Evolutionary conservation across 2,888 invertebrate species (phyloP).

Genomic region (Aphodius granarius): DNA sequence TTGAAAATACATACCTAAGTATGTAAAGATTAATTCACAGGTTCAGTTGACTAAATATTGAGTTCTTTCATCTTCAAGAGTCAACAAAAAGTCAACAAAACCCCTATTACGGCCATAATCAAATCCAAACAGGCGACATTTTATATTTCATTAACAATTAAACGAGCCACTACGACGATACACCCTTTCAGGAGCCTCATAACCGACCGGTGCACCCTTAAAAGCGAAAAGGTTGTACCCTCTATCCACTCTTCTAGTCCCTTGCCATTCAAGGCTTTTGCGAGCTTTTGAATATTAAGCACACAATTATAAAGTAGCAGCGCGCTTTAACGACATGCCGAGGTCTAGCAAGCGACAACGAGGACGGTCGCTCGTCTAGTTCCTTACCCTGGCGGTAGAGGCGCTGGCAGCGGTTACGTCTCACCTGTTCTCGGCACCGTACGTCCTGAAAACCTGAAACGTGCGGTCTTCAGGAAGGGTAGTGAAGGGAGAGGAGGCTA

Average conservation of each 20-base stretch:
- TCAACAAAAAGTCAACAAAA: conserved; percentile 10
- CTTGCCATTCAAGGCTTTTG: conserved; percentile 27
- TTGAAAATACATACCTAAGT: no score
- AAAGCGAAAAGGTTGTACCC: not conserved
- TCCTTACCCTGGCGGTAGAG: not conserved
- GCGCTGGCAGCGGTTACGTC: no score
- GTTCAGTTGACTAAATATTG: no score
- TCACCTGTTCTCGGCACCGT: no score
- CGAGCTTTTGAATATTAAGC: conserved; percentile 38
- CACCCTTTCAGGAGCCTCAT: not conserved
- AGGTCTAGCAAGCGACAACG: not conserved
- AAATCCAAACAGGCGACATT: conserved; percentile 19
- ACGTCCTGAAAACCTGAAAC: no score
- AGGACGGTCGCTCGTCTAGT: not conserved
- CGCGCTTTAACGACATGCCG: conserved; percentile 14
- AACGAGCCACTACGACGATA: not conserved
- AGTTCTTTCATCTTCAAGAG: no score
- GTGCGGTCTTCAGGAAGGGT: no score
- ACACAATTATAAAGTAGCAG: conserved; percentile 34
- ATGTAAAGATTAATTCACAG: no score
- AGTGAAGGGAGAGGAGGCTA: no score
- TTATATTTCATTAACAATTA: conserved; percentile 24
- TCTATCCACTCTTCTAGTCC: not conserved
- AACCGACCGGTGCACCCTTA: not conserved
- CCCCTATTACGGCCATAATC: conserved; percentile 17